These are phyloP conservation scores for Triplophysa bombifrons DNA, from an alignment of 2,797 vertebrate genomes.

Conservation along the genomic window DNA sequence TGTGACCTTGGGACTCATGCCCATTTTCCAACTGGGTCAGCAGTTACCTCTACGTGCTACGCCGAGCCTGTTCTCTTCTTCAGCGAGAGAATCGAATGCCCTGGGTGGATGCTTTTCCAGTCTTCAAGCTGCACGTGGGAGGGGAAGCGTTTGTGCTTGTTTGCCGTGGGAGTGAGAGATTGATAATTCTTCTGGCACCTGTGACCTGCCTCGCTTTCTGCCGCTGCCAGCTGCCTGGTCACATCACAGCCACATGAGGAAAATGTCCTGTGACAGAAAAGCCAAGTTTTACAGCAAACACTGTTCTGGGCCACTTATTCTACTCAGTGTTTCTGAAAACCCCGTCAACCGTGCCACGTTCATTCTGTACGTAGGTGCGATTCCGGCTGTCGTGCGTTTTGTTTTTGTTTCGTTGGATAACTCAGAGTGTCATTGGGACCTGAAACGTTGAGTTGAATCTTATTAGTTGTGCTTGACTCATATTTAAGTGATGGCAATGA, in stretches of 20 bases:
- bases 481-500: neutral
- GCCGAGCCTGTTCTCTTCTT: slow-evolving; percentile 62
- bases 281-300: slow-evolving; percentile 48
- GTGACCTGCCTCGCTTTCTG: slow-evolving; percentile 69
- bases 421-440: slow-evolving; percentile 9
- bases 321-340: slow-evolving; percentile 49
- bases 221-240: slow-evolving; percentile 67
- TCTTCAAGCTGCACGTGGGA: slow-evolving; percentile 58
- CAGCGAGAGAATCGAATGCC: slow-evolving; percentile 60
- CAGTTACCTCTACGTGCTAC: slow-evolving; percentile 66
- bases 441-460: slow-evolving; percentile 27
- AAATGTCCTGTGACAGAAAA: slow-evolving; percentile 57
- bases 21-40: slow-evolving; percentile 73
- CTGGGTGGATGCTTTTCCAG: slow-evolving; percentile 56
- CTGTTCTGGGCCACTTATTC: slow-evolving; percentile 41
- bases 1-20: slow-evolving; percentile 73
- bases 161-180: slow-evolving; percentile 63
- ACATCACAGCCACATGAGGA: slow-evolving; percentile 65
- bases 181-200: slow-evolving; percentile 75
- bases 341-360: neutral
- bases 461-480: slow-evolving; percentile 39
- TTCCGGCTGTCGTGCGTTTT: slow-evolving; percentile 16
- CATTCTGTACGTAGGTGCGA: slow-evolving; percentile 15
- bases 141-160: slow-evolving; percentile 67
- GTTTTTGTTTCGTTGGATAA: neutral